phyloP scores from a whole-genome alignment of 2,113 vertebrate genomes.

The Sturnira hondurensis region DNA sequence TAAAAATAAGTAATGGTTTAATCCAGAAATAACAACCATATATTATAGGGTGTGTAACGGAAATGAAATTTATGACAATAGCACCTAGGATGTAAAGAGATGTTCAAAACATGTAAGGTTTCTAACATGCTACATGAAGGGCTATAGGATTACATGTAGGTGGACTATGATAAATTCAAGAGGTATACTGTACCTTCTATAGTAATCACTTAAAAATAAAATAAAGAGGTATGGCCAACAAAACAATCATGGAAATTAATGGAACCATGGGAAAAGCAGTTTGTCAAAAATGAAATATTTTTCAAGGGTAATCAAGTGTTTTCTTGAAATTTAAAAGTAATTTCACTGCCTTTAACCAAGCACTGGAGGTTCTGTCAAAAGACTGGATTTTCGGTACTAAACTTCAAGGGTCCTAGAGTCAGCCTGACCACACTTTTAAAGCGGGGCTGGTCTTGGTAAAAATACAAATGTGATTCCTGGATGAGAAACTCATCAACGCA shows the following conservation, averaged over 20 bases:
- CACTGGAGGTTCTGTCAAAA: background rate
- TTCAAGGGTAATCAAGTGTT: background rate
- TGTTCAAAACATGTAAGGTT: background rate
- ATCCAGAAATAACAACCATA: background rate
- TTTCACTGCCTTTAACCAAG: background rate
- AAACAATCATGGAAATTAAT: background rate
- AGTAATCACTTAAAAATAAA: background rate
- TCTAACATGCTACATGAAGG: background rate
- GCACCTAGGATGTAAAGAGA: background rate
- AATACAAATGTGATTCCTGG: background rate
- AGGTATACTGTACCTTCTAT: background rate
- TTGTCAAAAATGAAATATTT: background rate
- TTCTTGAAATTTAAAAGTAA: background rate
- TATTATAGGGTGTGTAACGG: background rate
- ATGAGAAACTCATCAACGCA: background rate
- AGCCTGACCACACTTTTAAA: background rate
- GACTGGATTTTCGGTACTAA: background rate
- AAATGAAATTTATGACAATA: background rate
- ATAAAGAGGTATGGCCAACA: background rate
- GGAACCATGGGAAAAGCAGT: background rate
- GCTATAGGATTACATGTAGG: background rate
- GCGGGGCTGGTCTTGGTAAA: background rate
- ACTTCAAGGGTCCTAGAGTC: background rate
- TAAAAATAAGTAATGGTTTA: background rate
- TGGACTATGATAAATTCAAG: background rate